Evolutionary conservation across 2,888 invertebrate species (phyloP).

Genomic region (Oscheius sp.): DNA sequence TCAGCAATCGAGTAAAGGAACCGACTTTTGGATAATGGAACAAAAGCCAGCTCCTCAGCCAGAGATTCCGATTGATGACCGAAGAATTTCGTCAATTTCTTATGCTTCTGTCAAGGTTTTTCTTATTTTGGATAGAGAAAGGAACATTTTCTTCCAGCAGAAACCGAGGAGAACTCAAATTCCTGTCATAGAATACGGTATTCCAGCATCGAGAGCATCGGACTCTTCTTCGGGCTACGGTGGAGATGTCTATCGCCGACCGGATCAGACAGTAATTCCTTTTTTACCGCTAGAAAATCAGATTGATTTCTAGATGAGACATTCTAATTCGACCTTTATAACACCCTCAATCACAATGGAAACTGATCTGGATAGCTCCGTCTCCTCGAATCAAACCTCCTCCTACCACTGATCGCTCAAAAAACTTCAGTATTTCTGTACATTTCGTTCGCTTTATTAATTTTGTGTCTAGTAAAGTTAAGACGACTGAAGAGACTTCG

Average conservation of each 20-base stretch:
- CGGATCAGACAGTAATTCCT: constrained; percentile 6
- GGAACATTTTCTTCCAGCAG: background rate
- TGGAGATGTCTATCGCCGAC: constrained; percentile 21
- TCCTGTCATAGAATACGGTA: constrained; percentile 26
- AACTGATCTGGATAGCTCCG: constrained; percentile 48
- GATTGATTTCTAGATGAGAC: constrained; percentile 32
- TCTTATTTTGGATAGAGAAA: background rate
- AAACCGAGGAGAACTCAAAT: constrained; percentile 15
- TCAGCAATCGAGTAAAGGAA: background rate
- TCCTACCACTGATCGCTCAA: constrained; percentile 41
- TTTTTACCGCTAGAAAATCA: background rate
- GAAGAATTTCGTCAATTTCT: constrained; percentile 13
- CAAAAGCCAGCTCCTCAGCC: constrained; percentile 20
- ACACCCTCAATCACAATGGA: constrained; percentile 51
- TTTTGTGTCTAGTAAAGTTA: background rate
- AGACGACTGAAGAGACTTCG: constrained; percentile 39
- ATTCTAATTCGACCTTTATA: constrained; percentile 45
- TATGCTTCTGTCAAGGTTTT: constrained; percentile 25
- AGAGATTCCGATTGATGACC: background rate
- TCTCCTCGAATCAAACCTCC: constrained; percentile 46
- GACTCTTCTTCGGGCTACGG: constrained; percentile 27
- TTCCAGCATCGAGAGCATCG: constrained; percentile 3
- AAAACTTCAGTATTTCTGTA: background rate
- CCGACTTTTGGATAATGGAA: constrained; percentile 24
- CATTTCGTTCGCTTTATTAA: background rate